Percentiles rank a stretch among this genome's conserved stretches.
These are phyloP conservation scores for Octodon degus DNA, from an alignment of 2,113 vertebrate genomes.

Conservation along the genomic window DNA sequence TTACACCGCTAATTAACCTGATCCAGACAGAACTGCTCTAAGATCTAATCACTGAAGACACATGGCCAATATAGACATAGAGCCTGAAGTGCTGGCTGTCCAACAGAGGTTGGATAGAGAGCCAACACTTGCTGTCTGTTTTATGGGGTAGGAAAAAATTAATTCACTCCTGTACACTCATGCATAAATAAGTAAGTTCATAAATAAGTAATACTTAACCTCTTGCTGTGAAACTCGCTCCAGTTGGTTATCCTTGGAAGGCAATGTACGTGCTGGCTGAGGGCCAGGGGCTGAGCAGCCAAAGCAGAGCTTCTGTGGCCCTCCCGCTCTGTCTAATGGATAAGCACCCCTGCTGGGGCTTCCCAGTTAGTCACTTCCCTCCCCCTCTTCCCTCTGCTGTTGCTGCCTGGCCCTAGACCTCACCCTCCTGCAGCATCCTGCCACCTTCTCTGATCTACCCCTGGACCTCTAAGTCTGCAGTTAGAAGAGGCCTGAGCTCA, in stretches of 20 bases:
- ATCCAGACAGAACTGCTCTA: rapidly evolving
- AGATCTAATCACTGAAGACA: no score
- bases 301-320: background rate
- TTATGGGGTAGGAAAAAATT: background rate
- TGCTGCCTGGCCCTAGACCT: background rate
- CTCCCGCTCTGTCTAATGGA: background rate
- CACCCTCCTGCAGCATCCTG: rapidly evolving
- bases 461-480: background rate
- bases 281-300: background rate
- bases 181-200: background rate
- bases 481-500: background rate
- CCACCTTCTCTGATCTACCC: background rate
- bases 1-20: background rate
- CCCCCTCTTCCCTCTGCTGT: background rate
- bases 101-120: background rate
- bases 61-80: rapidly evolving
- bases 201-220: background rate
- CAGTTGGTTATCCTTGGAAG: background rate
- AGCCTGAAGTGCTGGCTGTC: background rate
- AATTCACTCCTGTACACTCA: background rate
- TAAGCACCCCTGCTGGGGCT: rapidly evolving
- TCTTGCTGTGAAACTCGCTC: background rate
- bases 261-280: rapidly evolving
- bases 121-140: background rate
- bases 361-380: rapidly evolving